phyloP scores from a whole-genome alignment of 2,797 vertebrate genomes.

The Hippocampus kuda region DNA sequence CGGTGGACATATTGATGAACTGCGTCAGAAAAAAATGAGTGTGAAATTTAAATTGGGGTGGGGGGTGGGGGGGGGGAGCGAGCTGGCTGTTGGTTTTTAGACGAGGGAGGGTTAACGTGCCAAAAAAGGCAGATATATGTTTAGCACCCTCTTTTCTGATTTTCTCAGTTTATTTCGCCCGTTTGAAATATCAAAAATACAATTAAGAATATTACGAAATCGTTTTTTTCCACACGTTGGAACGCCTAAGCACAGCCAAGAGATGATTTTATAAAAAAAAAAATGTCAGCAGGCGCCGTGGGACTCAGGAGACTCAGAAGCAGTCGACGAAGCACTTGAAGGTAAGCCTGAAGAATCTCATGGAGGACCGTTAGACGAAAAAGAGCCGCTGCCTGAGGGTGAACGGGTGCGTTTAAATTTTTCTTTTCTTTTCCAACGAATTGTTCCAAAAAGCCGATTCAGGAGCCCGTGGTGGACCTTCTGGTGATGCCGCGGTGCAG shows the following conservation, averaged over 20 bases:
- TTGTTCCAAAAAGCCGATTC: slow-evolving; percentile 24
- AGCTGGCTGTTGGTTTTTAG: slow-evolving; percentile 12
- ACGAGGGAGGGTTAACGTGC: slow-evolving; percentile 14
- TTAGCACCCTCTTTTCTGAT: slow-evolving; percentile 28
- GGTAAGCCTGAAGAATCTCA: slow-evolving; percentile 85
- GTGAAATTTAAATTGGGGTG: neutral
- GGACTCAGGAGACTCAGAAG: slow-evolving; percentile 67
- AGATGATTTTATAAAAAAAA: slow-evolving; percentile 49
- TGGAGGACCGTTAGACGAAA: slow-evolving; percentile 69
- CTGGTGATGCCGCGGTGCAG: slow-evolving; percentile 35
- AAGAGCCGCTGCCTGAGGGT: slow-evolving; percentile 49
- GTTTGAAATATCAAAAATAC: slow-evolving; percentile 14
- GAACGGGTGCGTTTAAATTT: slow-evolving; percentile 6
- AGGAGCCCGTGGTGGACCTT: slow-evolving; percentile 36
- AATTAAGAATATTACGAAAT: slow-evolving; percentile 18
- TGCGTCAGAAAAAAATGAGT: slow-evolving; percentile 4
- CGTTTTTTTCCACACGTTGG: slow-evolving; percentile 29
- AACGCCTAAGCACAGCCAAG: slow-evolving; percentile 51
- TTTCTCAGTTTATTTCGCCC: slow-evolving; percentile 32
- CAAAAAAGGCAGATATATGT: slow-evolving; percentile 35
- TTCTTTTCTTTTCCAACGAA: neutral
- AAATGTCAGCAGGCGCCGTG: slow-evolving; percentile 58
- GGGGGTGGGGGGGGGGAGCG: neutral
- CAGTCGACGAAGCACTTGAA: slow-evolving; percentile 86
- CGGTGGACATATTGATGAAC: slow-evolving; percentile 61